phyloP scores from a whole-genome alignment of 2,797 vertebrate genomes.

The Thamnophis elegans region DNA sequence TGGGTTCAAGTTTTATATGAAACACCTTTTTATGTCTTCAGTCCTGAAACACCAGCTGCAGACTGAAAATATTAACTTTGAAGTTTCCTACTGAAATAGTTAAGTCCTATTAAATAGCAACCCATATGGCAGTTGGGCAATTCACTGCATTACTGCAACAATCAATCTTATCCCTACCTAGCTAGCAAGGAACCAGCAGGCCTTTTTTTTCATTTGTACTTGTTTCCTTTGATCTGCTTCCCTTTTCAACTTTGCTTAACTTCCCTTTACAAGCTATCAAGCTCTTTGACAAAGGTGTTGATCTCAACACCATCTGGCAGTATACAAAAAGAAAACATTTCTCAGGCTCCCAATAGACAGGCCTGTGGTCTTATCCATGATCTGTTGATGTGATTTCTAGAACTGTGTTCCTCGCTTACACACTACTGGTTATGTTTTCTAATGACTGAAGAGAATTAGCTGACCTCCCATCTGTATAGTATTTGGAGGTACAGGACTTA shows the following conservation, averaged over 20 bases:
- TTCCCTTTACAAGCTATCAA: conserved; percentile 58
- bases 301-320: conserved; percentile 60
- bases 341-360: conserved; percentile 41
- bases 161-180: conserved; percentile 46
- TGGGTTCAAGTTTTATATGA: background rate
- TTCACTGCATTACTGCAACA: conserved; percentile 44
- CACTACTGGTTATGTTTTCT: conserved; percentile 8
- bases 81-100: conserved; percentile 22
- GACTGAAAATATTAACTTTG: background rate
- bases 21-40: background rate
- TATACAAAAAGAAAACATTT: conserved; percentile 32
- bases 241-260: conserved; percentile 42
- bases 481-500: fast-evolving
- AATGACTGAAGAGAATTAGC: background rate
- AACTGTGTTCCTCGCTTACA: conserved; percentile 6
- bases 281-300: conserved; percentile 48
- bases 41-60: background rate
- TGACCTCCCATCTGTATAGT: background rate
- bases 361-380: conserved; percentile 36
- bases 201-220: conserved; percentile 56
- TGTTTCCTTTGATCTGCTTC: conserved; percentile 61
- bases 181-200: conserved; percentile 47
- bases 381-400: conserved; percentile 46
- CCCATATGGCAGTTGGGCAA: conserved; percentile 28
- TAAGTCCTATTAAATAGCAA: conserved; percentile 24